These are phyloP conservation scores for Anoplolepis gracilipes DNA, from an alignment of 1,140 invertebrate genomes.

Conservation along the genomic window DNA sequence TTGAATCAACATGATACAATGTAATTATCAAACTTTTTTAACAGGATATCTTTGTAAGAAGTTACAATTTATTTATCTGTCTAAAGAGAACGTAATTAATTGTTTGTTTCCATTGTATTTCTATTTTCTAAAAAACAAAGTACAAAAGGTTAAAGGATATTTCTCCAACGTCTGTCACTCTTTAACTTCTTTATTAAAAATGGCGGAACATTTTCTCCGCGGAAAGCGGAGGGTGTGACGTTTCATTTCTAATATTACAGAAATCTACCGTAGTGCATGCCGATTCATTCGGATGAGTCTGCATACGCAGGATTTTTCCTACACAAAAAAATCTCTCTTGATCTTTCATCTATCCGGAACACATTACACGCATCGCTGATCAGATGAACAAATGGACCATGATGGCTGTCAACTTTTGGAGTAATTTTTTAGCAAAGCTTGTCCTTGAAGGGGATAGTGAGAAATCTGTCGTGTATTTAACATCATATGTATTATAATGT, in stretches of 20 bases:
- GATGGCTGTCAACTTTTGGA: not conserved
- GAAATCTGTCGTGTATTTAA: no score
- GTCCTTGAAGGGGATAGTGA: not conserved
- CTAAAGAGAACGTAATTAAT: conserved; percentile 9
- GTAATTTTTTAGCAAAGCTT: not conserved
- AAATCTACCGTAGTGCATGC: conserved; percentile 8
- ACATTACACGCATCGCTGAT: not conserved
- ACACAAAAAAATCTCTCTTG: conserved; percentile 1
- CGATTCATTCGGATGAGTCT: not conserved
- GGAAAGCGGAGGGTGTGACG: no score
- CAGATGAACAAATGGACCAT: conserved; percentile 26
- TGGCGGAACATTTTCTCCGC: not conserved
- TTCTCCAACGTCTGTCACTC: not conserved
- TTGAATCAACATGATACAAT: not conserved
- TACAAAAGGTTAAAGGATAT: not conserved
- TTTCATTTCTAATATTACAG: conserved; percentile 47
- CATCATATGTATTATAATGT: no score
- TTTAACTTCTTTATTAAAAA: conserved; percentile 6
- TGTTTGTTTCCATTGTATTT: not conserved
- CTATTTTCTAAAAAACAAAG: not conserved
- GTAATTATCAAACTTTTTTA: not conserved
- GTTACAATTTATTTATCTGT: conserved; percentile 6
- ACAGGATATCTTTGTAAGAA: not conserved
- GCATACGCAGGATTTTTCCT: not conserved
- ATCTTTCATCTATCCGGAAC: conserved; percentile 7